Conservation (phyloP, 1,140 invertebrate genomes). For the Drosophila kepulauana region DNA sequence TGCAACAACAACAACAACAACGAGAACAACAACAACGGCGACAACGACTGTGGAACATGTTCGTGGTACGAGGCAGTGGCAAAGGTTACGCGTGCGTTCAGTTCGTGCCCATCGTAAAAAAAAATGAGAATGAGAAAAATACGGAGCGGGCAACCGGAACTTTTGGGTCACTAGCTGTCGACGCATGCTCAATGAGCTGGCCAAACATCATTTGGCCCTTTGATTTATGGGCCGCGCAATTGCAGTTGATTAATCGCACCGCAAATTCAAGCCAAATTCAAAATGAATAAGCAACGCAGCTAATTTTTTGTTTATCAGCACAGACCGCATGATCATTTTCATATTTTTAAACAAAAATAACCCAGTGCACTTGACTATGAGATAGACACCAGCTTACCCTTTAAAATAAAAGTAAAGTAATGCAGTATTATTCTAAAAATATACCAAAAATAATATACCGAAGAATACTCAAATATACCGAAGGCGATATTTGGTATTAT, state of each 20-base stretch:
- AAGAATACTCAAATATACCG: too few species aligned
- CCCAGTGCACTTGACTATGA: too few species aligned
- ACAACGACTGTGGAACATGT: neutral
- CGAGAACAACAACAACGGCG: neutral
- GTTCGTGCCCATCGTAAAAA: slow-evolving; percentile 62
- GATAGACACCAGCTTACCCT: too few species aligned
- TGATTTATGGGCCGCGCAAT: slow-evolving; percentile 65
- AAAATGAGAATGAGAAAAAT: too few species aligned
- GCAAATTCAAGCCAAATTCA: slow-evolving; percentile 13
- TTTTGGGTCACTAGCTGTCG: slow-evolving; percentile 67
- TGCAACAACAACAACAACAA: slow-evolving; percentile 14
- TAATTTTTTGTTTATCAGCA: too few species aligned
- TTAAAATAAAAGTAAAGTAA: too few species aligned
- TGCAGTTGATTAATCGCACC: slow-evolving; percentile 46
- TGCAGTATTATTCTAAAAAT: too few species aligned
- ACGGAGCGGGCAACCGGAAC: neutral
- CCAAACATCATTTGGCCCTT: slow-evolving; percentile 26
- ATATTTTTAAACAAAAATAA: too few species aligned
- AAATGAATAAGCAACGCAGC: too few species aligned
- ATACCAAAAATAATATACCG: too few species aligned
- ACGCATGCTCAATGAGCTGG: slow-evolving; percentile 40
- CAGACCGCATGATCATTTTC: too few species aligned
- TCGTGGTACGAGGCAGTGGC: slow-evolving; percentile 38
- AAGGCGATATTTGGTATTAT: too few species aligned
- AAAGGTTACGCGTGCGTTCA: slow-evolving; percentile 76